phyloP scores from a whole-genome alignment of 1,140 invertebrate genomes.

The Eciton burchellii region DNA sequence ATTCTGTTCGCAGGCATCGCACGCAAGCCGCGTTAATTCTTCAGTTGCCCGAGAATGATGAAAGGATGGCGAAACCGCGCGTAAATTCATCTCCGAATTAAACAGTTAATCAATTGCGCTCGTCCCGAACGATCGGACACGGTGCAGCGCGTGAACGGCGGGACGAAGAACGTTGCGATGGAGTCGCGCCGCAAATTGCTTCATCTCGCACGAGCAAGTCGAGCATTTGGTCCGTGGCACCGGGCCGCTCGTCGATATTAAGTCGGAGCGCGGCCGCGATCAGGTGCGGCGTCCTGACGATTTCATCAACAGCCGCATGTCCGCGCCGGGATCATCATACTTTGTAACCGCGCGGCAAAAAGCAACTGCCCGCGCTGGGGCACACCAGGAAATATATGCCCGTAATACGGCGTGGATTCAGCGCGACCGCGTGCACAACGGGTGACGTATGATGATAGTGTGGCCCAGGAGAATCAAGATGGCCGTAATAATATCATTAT shows the following conservation, averaged over 20 bases:
- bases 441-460: conserved; percentile 83
- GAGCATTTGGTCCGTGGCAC: conserved; percentile 69
- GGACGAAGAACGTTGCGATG: conserved; percentile 5
- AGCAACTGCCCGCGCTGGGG: conserved; percentile 72
- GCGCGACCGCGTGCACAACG: conserved; percentile 73
- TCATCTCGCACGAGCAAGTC: conserved; percentile 66
- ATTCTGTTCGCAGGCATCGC: conserved; percentile 11
- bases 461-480: conserved; percentile 80
- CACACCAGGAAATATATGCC: conserved; percentile 75
- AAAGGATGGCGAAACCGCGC: neutral
- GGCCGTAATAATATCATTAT: conserved; percentile 83
- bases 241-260: conserved; percentile 68
- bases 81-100: conserved; percentile 58
- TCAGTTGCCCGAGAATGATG: conserved; percentile 43
- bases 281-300: conserved; percentile 77
- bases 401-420: conserved; percentile 77
- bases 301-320: conserved; percentile 77
- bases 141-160: conserved; percentile 30
- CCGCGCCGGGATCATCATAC: conserved; percentile 79
- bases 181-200: conserved; percentile 65
- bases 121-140: conserved; percentile 64
- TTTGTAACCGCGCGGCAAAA: conserved; percentile 80
- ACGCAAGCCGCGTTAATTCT: neutral
- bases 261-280: conserved; percentile 73
- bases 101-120: conserved; percentile 63